Percentiles rank a stretch among this genome's conserved stretches.
phyloP scores from a whole-genome alignment of 2,797 vertebrate species.

The Malurus splendens region DNA sequence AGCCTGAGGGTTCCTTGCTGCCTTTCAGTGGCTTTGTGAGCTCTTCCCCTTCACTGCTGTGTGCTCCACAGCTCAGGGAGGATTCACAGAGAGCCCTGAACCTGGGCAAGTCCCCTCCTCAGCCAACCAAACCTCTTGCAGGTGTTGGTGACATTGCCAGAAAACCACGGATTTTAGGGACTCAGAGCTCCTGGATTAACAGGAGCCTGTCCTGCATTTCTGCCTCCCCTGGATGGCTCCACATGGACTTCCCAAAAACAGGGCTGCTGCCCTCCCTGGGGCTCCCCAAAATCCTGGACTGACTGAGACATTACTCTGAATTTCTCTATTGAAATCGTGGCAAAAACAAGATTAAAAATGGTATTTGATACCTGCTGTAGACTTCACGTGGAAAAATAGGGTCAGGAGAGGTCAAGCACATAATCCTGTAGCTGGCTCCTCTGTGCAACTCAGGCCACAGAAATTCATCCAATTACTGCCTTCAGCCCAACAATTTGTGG shows the following conservation, averaged over 20 bases:
- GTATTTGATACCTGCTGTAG: background rate
- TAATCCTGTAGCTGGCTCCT: background rate
- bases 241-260: rapidly evolving
- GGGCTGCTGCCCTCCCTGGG: background rate
- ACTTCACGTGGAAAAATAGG: background rate
- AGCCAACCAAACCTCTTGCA: background rate
- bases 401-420: background rate
- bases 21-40: conserved; percentile 4
- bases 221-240: background rate
- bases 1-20: background rate
- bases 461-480: conserved; percentile 13
- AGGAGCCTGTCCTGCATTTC: background rate
- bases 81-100: background rate
- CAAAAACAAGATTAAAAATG: background rate
- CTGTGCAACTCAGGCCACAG: background rate
- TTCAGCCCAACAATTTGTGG: conserved; percentile 15
- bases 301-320: background rate
- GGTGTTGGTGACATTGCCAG: background rate
- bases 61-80: background rate
- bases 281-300: background rate
- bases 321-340: background rate
- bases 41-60: background rate
- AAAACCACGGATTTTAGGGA: background rate
- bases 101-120: background rate
- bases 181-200: no score